These are phyloP conservation scores for Saccostrea echinata DNA, from an alignment of 1,140 invertebrate species.

Conservation along the genomic window DNA sequence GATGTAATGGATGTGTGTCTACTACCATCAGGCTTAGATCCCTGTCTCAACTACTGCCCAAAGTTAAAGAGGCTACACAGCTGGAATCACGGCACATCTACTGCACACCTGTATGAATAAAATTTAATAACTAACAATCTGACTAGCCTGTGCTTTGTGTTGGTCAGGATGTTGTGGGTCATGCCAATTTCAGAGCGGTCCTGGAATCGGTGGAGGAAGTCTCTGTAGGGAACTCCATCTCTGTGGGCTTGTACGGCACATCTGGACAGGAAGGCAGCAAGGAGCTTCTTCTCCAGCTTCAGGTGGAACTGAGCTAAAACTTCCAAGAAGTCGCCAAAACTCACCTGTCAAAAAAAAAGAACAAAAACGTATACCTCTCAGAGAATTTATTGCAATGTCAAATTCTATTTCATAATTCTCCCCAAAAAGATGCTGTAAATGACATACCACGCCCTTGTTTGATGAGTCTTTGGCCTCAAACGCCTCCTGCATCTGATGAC, in stretches of 20 bases:
- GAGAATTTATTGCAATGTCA: neutral
- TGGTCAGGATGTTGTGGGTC: constrained; percentile 77
- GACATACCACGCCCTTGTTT: constrained; percentile 73
- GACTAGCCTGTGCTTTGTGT: constrained; percentile 77
- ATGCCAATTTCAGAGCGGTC: constrained; percentile 78
- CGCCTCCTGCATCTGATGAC: constrained; percentile 74
- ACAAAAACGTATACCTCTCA: neutral
- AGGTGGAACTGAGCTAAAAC: constrained; percentile 75
- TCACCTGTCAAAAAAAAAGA: constrained; percentile 64
- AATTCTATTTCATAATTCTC: neutral
- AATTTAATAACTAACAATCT: constrained; percentile 64
- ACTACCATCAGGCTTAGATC: neutral
- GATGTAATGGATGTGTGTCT: neutral
- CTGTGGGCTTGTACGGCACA: constrained; percentile 72
- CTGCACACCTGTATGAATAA: constrained; percentile 41
- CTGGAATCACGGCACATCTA: neutral
- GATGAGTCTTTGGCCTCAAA: constrained; percentile 77
- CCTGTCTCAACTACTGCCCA: constrained; percentile 17
- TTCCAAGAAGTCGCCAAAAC: constrained; percentile 73
- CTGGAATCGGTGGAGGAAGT: constrained; percentile 79
- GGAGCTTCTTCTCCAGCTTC: constrained; percentile 75
- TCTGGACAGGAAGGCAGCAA: constrained; percentile 77
- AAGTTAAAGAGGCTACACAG: neutral
- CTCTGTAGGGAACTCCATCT: constrained; percentile 75
- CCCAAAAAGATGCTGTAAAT: neutral